These are phyloP conservation scores for Urocitellus parryii DNA, from an alignment of 2,113 vertebrate species.

Conservation along the genomic window DNA sequence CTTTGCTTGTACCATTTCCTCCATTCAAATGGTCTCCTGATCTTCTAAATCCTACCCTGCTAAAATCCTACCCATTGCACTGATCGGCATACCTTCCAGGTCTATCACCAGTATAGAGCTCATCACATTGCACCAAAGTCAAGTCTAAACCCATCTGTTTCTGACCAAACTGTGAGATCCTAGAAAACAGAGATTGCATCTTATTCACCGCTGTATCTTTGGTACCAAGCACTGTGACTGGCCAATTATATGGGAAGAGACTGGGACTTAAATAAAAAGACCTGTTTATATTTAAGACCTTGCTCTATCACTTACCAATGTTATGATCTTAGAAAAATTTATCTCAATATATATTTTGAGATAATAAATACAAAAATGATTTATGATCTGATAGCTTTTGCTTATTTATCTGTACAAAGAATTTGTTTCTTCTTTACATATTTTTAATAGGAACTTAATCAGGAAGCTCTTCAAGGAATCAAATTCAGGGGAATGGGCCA, in stretches of 20 bases:
- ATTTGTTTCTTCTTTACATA: not conserved
- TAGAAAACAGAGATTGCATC: not conserved
- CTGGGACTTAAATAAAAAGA: not conserved
- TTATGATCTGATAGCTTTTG: not conserved
- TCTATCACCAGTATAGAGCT: not conserved
- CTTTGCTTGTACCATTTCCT: not conserved
- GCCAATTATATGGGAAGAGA: not conserved
- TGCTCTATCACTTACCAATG: not conserved
- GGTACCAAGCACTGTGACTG: not conserved
- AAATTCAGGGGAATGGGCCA: not conserved
- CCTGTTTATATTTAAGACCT: not conserved
- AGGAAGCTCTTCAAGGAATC: constrained; percentile 20
- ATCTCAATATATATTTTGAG: not conserved
- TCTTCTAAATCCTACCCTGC: not conserved
- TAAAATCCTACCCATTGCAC: no score
- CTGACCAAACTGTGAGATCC: not conserved
- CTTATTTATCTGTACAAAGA: not conserved
- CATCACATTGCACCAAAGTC: not conserved
- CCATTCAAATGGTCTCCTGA: not conserved
- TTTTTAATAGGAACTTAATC: constrained; percentile 30
- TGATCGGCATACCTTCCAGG: not conserved
- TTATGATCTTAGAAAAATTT: not conserved
- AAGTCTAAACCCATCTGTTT: not conserved
- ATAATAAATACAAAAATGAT: not conserved
- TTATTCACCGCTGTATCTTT: not conserved